These are phyloP conservation scores for Rhinoptilus africanus DNA, from an alignment of 2,113 vertebrate genomes.

Conservation along the genomic window DNA sequence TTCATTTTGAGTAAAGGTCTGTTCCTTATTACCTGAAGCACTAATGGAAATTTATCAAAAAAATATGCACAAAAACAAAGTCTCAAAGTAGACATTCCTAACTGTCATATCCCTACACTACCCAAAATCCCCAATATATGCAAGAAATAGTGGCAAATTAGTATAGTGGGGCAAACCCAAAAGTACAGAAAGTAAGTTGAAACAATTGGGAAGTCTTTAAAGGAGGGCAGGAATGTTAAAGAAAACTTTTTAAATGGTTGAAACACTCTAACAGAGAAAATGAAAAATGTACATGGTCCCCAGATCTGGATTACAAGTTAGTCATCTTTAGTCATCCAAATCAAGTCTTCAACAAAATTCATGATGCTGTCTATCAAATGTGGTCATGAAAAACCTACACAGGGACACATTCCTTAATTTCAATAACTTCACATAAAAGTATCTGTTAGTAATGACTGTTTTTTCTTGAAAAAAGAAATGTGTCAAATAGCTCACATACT, in stretches of 20 bases:
- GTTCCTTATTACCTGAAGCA: neutral
- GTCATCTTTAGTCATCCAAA: neutral
- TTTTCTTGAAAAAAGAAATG: neutral
- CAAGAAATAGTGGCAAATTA: neutral
- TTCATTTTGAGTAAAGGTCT: neutral
- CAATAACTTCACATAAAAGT: neutral
- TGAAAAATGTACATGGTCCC: accelerated
- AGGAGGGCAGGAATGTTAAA: neutral
- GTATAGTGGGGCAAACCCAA: neutral
- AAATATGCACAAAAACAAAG: neutral
- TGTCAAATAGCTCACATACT: neutral
- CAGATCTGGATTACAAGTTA: neutral
- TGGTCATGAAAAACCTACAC: neutral
- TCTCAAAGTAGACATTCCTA: neutral
- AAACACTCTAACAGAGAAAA: neutral
- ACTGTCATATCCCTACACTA: neutral
- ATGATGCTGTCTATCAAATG: neutral
- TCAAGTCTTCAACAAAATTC: neutral
- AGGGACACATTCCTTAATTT: neutral
- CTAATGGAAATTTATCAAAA: neutral
- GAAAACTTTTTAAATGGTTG: neutral
- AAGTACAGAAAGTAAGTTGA: neutral
- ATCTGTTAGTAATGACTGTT: neutral
- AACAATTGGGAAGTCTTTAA: neutral
- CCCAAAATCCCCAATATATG: accelerated